These are phyloP conservation scores for Microplitis manilae DNA, from an alignment of 2,888 invertebrate genomes.

Conservation along the genomic window DNA sequence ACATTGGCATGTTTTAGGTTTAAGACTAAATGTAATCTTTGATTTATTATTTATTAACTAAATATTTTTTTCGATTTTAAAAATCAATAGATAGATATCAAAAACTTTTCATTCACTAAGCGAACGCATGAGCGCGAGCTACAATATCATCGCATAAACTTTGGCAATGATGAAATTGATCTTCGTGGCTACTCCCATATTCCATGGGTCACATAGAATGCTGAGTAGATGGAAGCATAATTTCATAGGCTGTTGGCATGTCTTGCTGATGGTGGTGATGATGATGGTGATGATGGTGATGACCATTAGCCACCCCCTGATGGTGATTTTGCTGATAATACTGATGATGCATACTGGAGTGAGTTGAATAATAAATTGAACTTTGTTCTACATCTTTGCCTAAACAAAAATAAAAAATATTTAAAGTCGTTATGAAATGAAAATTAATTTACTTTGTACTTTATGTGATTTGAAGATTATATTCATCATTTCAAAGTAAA, in stretches of 20 bases:
- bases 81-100: background rate
- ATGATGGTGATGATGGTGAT: constrained; percentile 63
- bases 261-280: constrained; percentile 62
- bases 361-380: constrained; percentile 66
- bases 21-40: background rate
- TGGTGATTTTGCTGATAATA: constrained; percentile 68
- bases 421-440: background rate
- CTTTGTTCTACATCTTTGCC: constrained; percentile 67
- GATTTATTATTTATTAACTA: background rate
- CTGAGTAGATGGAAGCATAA: constrained; percentile 66
- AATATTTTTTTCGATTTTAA: background rate
- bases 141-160: constrained; percentile 58
- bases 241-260: constrained; percentile 63
- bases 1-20: background rate
- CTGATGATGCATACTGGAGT: constrained; percentile 67
- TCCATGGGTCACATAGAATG: constrained; percentile 67
- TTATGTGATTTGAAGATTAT: too few relatives aligned
- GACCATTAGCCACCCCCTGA: constrained; percentile 62
- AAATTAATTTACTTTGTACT: too few relatives aligned
- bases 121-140: constrained; percentile 63
- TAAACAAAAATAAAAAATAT: constrained; percentile 45
- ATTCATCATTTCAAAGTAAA: too few relatives aligned
- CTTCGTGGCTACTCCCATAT: constrained; percentile 51
- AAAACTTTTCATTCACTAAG: constrained; percentile 51
- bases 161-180: constrained; percentile 56